These are phyloP conservation scores for Ochropacha duplaris DNA, from an alignment of 2,888 invertebrate genomes.

Conservation along the genomic window DNA sequence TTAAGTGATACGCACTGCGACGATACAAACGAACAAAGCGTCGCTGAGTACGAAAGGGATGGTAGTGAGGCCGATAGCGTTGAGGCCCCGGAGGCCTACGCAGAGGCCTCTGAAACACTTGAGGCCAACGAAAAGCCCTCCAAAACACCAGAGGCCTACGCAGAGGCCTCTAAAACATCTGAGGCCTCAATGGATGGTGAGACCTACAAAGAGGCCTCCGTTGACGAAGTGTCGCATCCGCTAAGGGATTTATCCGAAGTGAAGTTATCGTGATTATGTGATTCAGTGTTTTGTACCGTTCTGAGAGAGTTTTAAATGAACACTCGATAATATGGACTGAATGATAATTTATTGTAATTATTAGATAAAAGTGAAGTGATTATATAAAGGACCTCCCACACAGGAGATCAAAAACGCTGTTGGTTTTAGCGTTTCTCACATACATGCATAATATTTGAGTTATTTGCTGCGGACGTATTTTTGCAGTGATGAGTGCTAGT, in stretches of 20 bases:
- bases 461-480: too few species aligned
- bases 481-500: too few species aligned
- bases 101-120: neutral
- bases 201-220: neutral
- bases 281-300: slow-evolving; percentile 48
- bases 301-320: slow-evolving; percentile 33
- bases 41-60: neutral
- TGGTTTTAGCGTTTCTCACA: too few species aligned
- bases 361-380: neutral
- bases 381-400: too few species aligned
- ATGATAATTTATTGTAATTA: too few species aligned
- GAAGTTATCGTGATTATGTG: slow-evolving; percentile 63
- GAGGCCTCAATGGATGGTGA: slow-evolving; percentile 8
- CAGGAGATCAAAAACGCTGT: too few species aligned
- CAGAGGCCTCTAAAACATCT: neutral
- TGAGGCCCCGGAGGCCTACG: neutral
- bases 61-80: neutral
- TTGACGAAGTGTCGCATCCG: slow-evolving; percentile 47
- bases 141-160: neutral
- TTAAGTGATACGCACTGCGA: neutral
- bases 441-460: too few species aligned
- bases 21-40: neutral
- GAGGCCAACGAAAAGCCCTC: neutral
- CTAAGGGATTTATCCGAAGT: slow-evolving; percentile 61
- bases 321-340: neutral